phyloP scores from a whole-genome alignment of 2,888 invertebrate genomes.

The Caenorhabditis imperialis region DNA sequence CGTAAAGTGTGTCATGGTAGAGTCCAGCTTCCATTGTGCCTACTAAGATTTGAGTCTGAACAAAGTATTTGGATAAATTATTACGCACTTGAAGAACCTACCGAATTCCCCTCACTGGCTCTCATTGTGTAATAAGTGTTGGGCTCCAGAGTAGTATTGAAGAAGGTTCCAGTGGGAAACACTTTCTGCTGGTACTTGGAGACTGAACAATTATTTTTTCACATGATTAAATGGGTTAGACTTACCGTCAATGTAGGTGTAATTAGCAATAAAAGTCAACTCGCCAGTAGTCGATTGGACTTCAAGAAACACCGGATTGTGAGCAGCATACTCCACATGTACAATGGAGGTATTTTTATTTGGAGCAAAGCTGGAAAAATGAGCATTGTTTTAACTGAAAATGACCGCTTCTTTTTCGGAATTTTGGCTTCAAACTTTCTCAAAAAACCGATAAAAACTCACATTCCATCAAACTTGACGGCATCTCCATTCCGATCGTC shows the following conservation, averaged over 20 bases:
- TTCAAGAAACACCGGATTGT: not conserved
- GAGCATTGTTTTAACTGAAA: no score
- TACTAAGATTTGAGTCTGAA: constrained; percentile 12
- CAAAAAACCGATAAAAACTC: constrained; percentile 15
- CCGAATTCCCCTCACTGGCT: no score
- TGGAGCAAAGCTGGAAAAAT: no score
- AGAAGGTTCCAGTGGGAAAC: constrained; percentile 18
- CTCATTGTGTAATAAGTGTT: constrained; percentile 18
- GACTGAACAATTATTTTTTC: no score
- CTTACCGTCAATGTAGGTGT: constrained; percentile 26
- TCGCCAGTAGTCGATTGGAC: constrained; percentile 17
- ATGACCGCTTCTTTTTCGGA: no score
- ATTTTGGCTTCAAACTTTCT: no score
- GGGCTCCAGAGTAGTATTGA: constrained; percentile 22
- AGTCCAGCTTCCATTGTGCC: constrained; percentile 20
- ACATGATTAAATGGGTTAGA: not conserved
- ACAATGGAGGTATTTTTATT: no score
- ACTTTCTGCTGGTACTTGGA: constrained; percentile 9
- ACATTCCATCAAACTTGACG: constrained; percentile 8
- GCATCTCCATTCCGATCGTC: constrained; percentile 21
- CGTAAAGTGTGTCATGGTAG: not conserved
- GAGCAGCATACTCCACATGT: no score
- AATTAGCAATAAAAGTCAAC: constrained; percentile 23
- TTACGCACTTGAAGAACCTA: no score
- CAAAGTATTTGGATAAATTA: no score